These are phyloP conservation scores for Sminthopsis crassicaudata DNA, from an alignment of 2,113 vertebrate genomes.

Conservation along the genomic window DNA sequence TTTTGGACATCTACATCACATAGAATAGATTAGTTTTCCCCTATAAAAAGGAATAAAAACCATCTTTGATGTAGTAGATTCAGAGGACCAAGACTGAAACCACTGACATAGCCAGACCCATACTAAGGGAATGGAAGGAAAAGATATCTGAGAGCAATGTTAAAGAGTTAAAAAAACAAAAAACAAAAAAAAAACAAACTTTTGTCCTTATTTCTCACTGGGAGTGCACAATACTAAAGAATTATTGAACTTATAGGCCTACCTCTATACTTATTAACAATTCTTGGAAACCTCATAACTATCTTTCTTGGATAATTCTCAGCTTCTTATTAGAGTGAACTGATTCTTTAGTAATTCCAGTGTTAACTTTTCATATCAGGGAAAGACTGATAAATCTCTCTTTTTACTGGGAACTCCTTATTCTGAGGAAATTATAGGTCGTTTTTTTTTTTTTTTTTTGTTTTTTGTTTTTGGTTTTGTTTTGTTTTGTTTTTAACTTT, in stretches of 20 bases:
- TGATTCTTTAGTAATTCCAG: neutral
- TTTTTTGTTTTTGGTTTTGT: too few species aligned
- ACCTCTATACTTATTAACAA: neutral
- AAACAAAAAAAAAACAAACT: too few species aligned
- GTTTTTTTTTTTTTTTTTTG: neutral
- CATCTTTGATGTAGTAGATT: neutral
- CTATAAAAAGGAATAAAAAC: neutral
- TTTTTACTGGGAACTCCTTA: neutral
- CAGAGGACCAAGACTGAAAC: neutral
- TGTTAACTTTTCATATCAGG: neutral
- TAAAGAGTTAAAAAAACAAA: neutral
- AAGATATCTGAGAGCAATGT: neutral
- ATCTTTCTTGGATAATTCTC: neutral
- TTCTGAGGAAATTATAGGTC: neutral
- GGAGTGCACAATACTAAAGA: neutral
- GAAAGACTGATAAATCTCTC: neutral
- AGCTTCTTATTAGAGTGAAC: conserved; percentile 25
- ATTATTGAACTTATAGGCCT: neutral
- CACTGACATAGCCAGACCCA: neutral
- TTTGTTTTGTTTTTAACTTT: neutral
- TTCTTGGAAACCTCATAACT: neutral
- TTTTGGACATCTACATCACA: neutral
- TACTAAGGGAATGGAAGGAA: neutral
- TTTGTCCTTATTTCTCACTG: neutral
- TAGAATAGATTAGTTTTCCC: neutral